Base-by-base conservation (phyloP, 2,797 vertebrate genomes). In the Pitangus sulphuratus region DNA sequence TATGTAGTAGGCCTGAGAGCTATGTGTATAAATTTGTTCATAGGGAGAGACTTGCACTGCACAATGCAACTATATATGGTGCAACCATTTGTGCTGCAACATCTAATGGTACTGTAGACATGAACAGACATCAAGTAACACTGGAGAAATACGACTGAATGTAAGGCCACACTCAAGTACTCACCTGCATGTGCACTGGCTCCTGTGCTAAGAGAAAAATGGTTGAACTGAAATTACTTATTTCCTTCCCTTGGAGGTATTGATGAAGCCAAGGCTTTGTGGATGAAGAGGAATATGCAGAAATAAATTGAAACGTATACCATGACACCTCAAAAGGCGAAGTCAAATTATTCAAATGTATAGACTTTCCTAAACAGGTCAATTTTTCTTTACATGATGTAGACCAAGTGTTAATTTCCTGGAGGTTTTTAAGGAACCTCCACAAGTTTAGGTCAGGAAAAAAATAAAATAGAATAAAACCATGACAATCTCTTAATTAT, bases 121-220 rank as follows among this genome's bases (percentile, higher is more conserved):
- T 24, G n/a, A 54, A 39, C 24, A 80, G 31, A 51, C 17, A 19
- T 7, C 24, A 45, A 40, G 18, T 40, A 87, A 33, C 30, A 15
- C n/a, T 19, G 47, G 14, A 70, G 48, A 30, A 74, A 62, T 3
- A 28, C 0, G 1, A 9, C 15, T 19, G 35, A 60, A 47, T 9
- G 12, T 17, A 44, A 48, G 12, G 35, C 11, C 35, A 93, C n/a
- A 33, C 17, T 68, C 30, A 31, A 62, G 45, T 51, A 40, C 22
- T 15, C 33, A 47, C 9, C 33, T 33, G 37, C 1, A 1, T 1
- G 1, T 9, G 13, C 44, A 19, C n/a, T 54, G 33, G 26, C 15
- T 64, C 39, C 31, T 13, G 2, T 50, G 42, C 26, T 50, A n/a
- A 65, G 14, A 70, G 18, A 39, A 72, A 87, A 76, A 20, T 4